phyloP scores from a whole-genome alignment of 2,888 invertebrate species.

The Oxytorus armatus region DNA sequence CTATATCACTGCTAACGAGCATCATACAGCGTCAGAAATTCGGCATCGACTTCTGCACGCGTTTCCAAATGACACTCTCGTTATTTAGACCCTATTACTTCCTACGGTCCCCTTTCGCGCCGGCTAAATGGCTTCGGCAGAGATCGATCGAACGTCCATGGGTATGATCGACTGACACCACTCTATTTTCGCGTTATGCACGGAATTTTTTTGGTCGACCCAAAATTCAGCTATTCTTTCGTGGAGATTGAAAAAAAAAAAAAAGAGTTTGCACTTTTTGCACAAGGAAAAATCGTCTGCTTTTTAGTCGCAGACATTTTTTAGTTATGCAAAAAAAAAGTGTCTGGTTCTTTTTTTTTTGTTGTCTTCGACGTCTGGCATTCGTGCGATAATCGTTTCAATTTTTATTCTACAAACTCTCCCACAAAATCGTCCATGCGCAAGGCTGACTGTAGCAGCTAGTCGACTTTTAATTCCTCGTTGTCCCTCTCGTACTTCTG shows the following conservation, averaged over 20 bases:
- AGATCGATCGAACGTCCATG: conserved; percentile 57
- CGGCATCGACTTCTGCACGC: conserved; percentile 47
- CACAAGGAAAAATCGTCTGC: too few relatives aligned
- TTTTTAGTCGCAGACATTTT: too few relatives aligned
- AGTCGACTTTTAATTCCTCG: conserved; percentile 3
- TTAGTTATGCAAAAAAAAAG: too few relatives aligned
- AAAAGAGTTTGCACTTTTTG: background rate
- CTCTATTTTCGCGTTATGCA: conserved; percentile 14
- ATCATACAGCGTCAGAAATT: conserved; percentile 60
- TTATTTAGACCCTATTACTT: conserved; percentile 61
- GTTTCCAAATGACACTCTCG: conserved; percentile 67
- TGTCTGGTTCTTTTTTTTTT: too few relatives aligned
- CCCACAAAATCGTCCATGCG: background rate
- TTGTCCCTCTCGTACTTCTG: too few relatives aligned
- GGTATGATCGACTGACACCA: conserved; percentile 53
- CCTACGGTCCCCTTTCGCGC: conserved; percentile 36
- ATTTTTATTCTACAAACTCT: background rate
- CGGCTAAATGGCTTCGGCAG: conserved; percentile 50
- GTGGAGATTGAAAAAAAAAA: background rate
- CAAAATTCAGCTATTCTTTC: background rate
- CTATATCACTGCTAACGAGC: conserved; percentile 9
- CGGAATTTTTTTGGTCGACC: too few relatives aligned
- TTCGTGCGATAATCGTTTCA: background rate
- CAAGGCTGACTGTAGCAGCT: background rate
- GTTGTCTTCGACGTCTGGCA: too few relatives aligned